These are phyloP conservation scores for Agelaius tricolor DNA, from an alignment of 2,113 vertebrate species.

Conservation along the genomic window DNA sequence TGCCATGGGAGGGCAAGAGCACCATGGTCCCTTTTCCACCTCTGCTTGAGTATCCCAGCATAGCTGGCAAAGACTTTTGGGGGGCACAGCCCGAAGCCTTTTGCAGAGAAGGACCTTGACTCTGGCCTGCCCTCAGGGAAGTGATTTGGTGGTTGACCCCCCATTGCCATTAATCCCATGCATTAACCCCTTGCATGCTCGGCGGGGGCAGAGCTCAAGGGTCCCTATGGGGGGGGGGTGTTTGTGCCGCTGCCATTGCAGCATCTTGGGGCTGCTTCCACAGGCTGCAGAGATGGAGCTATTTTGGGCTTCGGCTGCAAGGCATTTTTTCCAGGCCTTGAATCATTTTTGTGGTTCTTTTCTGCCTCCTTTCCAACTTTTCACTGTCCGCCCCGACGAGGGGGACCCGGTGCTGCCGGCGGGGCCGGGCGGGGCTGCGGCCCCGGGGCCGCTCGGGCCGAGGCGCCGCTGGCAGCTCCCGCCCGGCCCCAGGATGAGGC, in stretches of 20 bases:
- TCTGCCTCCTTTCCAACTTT: constrained; percentile 44
- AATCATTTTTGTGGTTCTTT: constrained; percentile 68
- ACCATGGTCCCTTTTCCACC: accelerated
- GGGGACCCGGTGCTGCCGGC: neutral
- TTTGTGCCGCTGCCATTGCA: accelerated
- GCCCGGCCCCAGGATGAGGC: neutral
- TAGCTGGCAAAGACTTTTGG: accelerated
- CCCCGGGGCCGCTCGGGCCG: accelerated
- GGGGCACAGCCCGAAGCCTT: neutral
- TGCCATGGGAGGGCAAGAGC: accelerated
- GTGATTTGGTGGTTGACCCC: neutral
- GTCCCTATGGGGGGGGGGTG: accelerated
- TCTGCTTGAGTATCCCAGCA: accelerated
- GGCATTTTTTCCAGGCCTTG: constrained; percentile 66
- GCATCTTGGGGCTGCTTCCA: neutral
- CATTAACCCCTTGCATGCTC: accelerated
- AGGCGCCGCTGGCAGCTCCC: constrained; percentile 5
- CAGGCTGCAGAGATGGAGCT: constrained; percentile 8
- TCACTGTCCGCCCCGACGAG: neutral
- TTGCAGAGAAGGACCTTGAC: neutral
- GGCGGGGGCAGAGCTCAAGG: accelerated
- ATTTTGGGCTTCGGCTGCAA: constrained; percentile 42
- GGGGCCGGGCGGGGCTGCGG: accelerated
- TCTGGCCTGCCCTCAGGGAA: accelerated
- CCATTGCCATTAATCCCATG: accelerated